Evolutionary conservation across 2,113 vertebrate species (phyloP).

Genomic region (Eonycteris spelaea): DNA sequence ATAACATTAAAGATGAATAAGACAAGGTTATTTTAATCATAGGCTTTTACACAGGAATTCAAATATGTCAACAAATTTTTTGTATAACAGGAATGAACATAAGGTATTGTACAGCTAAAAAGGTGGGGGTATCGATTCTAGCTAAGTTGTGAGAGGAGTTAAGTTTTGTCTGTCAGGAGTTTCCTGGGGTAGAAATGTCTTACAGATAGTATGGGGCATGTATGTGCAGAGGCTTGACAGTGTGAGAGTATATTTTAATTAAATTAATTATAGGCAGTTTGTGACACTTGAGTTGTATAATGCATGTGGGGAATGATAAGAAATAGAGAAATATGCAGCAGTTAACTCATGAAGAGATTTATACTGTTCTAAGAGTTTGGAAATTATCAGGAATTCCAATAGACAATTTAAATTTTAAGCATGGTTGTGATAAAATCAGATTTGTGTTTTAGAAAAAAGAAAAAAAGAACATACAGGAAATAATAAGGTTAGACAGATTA

Average conservation of each 20-base stretch:
- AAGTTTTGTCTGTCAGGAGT: neutral
- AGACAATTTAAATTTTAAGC: conserved; percentile 8
- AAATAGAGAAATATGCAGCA: neutral
- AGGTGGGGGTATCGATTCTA: neutral
- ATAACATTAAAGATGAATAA: neutral
- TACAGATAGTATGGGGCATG: neutral
- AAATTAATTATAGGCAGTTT: neutral
- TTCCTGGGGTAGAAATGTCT: neutral
- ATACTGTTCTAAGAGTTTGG: neutral
- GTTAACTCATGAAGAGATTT: neutral
- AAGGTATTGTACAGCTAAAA: neutral
- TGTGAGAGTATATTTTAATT: neutral
- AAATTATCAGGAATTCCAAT: neutral
- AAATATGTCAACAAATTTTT: neutral
- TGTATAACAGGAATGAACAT: neutral
- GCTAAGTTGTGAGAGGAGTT: neutral
- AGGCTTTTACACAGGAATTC: neutral
- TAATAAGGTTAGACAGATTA: conserved; percentile 21
- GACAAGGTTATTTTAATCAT: neutral
- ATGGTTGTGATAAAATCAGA: neutral
- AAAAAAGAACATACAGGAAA: neutral
- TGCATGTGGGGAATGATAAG: neutral
- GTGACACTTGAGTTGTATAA: neutral
- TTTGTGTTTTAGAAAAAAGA: neutral
- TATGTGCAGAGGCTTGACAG: neutral